Percentiles rank a stretch among this genome's conserved stretches.
Conservation (phyloP, 2,888 invertebrate species). For the Mayetiola destructor region DNA sequence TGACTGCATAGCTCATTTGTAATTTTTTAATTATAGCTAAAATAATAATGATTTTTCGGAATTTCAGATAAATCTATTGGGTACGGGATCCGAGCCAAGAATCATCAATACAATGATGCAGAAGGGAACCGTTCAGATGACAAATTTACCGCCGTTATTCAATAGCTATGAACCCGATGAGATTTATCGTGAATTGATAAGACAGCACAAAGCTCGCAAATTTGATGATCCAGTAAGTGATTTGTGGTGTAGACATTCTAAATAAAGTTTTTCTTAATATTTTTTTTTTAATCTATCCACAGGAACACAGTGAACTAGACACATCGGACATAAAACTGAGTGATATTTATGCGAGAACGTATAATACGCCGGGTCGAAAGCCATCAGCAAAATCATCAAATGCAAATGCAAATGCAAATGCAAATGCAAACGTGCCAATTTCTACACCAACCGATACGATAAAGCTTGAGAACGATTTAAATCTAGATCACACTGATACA, state of each 20-base stretch:
- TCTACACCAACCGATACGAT: neutral
- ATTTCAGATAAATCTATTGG: slow-evolving; percentile 15
- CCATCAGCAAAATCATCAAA: slow-evolving; percentile 16
- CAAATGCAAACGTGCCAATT: neutral
- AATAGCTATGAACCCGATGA: slow-evolving; percentile 41
- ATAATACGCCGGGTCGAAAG: slow-evolving; percentile 29
- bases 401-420: neutral
- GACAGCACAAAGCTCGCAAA: slow-evolving; percentile 55
- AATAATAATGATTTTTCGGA: neutral
- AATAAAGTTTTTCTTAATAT: neutral
- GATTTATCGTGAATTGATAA: slow-evolving; percentile 51
- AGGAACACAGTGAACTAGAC: slow-evolving; percentile 30
- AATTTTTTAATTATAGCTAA: neutral
- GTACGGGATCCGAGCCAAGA: slow-evolving; percentile 30
- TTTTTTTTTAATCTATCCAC: neutral
- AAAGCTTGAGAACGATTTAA: neutral
- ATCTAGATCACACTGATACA: neutral
- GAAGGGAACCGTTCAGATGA: slow-evolving; percentile 23
- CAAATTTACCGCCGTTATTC: slow-evolving; percentile 34
- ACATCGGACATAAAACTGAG: slow-evolving; percentile 61
- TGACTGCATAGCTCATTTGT: neutral
- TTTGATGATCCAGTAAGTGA: slow-evolving; percentile 49
- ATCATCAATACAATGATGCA: slow-evolving; percentile 36
- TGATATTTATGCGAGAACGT: slow-evolving; percentile 38
- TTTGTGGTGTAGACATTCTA: slow-evolving; percentile 9